These are phyloP conservation scores for Knipowitschia caucasica DNA, from an alignment of 2,797 vertebrate genomes.

Conservation along the genomic window DNA sequence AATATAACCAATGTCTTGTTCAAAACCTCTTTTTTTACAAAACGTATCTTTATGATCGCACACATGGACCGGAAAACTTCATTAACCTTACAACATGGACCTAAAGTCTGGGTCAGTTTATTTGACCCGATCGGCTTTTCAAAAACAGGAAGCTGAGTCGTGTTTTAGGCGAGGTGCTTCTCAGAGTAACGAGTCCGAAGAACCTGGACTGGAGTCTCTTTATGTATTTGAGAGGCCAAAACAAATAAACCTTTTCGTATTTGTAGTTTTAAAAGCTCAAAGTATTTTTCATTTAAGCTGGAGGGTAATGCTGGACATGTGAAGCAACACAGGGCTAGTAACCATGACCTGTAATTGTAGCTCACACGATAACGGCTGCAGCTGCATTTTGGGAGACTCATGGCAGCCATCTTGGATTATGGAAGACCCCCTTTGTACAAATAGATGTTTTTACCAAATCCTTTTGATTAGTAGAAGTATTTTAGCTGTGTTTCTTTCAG, in stretches of 20 bases:
- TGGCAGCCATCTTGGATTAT: constrained; percentile 65
- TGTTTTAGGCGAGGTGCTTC: neutral
- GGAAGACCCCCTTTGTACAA: too few species aligned
- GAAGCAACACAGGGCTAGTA: constrained; percentile 69
- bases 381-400: constrained; percentile 67
- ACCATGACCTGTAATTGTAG: constrained; percentile 72
- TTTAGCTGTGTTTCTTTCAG: too few species aligned
- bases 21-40: too few species aligned
- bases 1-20: too few species aligned
- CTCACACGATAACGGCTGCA: constrained; percentile 70
- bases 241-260: constrained; percentile 28
- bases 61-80: constrained; percentile 67
- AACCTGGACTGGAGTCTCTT: neutral
- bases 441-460: too few species aligned
- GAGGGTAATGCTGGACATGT: constrained; percentile 61
- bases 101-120: constrained; percentile 60
- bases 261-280: constrained; percentile 42
- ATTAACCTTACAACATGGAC: constrained; percentile 68
- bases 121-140: constrained; percentile 64
- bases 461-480: too few species aligned
- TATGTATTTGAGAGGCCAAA: neutral
- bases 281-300: constrained; percentile 36
- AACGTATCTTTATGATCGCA: constrained; percentile 60
- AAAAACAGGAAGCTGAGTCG: constrained; percentile 65
- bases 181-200: neutral